Evolutionary conservation across 2,888 invertebrate genomes (phyloP).

Genomic region (Pheosia tremula): DNA sequence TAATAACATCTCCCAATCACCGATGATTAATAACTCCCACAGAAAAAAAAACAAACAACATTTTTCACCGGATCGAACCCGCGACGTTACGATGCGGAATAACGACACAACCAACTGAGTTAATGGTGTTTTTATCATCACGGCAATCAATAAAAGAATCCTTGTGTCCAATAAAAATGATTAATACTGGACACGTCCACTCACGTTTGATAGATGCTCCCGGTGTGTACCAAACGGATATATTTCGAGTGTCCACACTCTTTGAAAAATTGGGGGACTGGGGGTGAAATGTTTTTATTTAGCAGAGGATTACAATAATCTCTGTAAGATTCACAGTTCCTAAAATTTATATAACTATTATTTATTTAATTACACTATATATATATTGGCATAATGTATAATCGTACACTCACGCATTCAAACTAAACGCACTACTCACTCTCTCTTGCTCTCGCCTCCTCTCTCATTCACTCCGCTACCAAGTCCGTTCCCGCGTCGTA

Average conservation of each 20-base stretch:
- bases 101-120: slow-evolving; percentile 44
- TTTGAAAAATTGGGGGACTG: slow-evolving; percentile 25
- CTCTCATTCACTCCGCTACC: too few relatives aligned
- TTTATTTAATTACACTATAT: too few relatives aligned
- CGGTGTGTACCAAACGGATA: neutral
- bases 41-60: slow-evolving; percentile 23
- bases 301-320: neutral
- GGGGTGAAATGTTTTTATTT: neutral
- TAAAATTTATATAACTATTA: too few relatives aligned
- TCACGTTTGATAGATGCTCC: slow-evolving; percentile 58
- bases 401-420: too few relatives aligned
- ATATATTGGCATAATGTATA: too few relatives aligned
- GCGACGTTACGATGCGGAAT: slow-evolving; percentile 38
- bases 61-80: slow-evolving; percentile 33
- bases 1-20: slow-evolving; percentile 17
- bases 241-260: neutral
- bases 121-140: slow-evolving; percentile 70
- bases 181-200: slow-evolving; percentile 64
- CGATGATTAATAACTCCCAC: slow-evolving; percentile 29
- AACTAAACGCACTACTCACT: too few relatives aligned
- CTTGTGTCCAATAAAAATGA: slow-evolving; percentile 73
- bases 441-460: too few relatives aligned
- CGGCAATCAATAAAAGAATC: slow-evolving; percentile 66
- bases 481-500: too few relatives aligned
- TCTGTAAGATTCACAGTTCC: neutral